A percentile compares a stretch with the other conserved stretches of the same genome.
These are phyloP conservation scores for Lymantria monacha DNA, from an alignment of 2,888 invertebrate genomes.

Conservation along the genomic window DNA sequence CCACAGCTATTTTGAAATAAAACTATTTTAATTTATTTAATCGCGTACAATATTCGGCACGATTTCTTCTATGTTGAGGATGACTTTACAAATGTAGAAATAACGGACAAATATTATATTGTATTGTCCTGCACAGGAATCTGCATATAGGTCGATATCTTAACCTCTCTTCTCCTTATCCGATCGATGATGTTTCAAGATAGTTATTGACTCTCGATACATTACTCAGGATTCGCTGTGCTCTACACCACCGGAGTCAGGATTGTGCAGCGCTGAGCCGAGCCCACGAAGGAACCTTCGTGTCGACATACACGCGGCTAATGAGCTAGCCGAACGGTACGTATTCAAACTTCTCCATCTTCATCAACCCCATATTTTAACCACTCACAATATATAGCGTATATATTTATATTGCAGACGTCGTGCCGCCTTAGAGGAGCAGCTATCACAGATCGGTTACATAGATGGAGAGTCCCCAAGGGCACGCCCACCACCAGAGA, in stretches of 20 bases:
- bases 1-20: too few species aligned
- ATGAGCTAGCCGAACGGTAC: constrained; percentile 54
- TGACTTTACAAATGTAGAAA: not conserved
- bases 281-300: constrained; percentile 52
- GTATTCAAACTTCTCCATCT: too few species aligned
- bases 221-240: constrained; percentile 41
- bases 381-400: too few species aligned
- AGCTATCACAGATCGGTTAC: constrained; percentile 89
- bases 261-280: constrained; percentile 56
- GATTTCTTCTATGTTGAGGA: too few species aligned
- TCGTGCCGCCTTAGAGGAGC: constrained; percentile 88
- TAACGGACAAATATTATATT: too few species aligned
- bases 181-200: too few species aligned
- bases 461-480: constrained; percentile 85
- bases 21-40: too few species aligned
- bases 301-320: constrained; percentile 51
- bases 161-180: not conserved
- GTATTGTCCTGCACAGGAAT: too few species aligned
- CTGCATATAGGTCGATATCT: too few species aligned
- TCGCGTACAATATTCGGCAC: too few species aligned
- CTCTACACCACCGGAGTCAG: constrained; percentile 57
- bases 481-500: constrained; percentile 50
- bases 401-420: not conserved
- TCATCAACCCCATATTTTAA: too few species aligned
- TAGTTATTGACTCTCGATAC: not conserved